Evolutionary conservation across 2,797 vertebrate genomes (phyloP).

Genomic region (Pangasius sanitwongsei): DNA sequence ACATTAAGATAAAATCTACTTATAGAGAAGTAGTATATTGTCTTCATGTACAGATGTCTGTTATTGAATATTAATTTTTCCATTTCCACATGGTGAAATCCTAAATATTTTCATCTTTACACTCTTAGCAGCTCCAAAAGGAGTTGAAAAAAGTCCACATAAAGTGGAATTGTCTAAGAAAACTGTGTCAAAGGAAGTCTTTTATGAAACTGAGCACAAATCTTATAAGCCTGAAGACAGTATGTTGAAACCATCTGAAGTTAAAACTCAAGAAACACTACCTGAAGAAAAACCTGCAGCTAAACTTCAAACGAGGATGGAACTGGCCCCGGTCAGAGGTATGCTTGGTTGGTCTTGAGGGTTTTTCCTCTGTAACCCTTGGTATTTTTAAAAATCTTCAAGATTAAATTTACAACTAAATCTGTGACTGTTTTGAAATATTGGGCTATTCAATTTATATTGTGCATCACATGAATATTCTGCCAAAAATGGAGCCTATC

Average conservation of each 20-base stretch:
- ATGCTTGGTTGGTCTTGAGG: slow-evolving; percentile 9
- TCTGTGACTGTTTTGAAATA: background rate
- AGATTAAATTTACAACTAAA: slow-evolving; percentile 17
- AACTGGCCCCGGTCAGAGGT: slow-evolving; percentile 27
- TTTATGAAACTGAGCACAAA: background rate
- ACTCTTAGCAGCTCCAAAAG: slow-evolving; percentile 3
- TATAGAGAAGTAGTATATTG: background rate
- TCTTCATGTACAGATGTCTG: background rate
- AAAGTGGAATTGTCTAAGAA: slow-evolving; percentile 27
- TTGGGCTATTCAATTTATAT: background rate
- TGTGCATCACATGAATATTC: background rate
- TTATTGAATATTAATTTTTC: background rate
- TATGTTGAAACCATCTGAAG: slow-evolving; percentile 1
- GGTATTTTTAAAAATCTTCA: background rate
- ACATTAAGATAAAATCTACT: background rate
- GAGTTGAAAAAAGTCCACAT: slow-evolving; percentile 12
- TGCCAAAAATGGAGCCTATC: background rate
- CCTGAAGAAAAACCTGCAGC: slow-evolving; percentile 19
- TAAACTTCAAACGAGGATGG: background rate
- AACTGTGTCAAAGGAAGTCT: slow-evolving; percentile 19
- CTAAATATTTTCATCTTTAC: background rate
- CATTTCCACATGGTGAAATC: background rate
- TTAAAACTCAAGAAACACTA: slow-evolving; percentile 5
- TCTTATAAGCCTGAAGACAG: slow-evolving; percentile 30
- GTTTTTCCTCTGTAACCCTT: background rate